These are phyloP conservation scores for Labeo catla DNA, from an alignment of 2,113 vertebrate genomes.

Conservation along the genomic window DNA sequence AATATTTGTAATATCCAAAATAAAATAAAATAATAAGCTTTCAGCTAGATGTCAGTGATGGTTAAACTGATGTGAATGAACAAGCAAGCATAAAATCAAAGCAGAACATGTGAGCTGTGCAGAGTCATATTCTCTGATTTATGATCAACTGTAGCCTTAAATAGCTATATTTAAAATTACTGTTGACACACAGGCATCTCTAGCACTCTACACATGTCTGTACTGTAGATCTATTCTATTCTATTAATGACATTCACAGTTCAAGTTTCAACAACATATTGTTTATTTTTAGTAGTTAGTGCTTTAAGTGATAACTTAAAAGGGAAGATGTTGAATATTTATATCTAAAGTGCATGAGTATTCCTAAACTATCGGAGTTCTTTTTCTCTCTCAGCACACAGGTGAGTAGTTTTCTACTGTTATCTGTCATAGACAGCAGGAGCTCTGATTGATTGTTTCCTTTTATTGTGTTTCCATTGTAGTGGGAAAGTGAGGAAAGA, in stretches of 20 bases:
- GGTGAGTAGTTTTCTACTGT: slow-evolving; percentile 45
- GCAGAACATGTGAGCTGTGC: neutral
- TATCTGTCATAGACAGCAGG: slow-evolving; percentile 45
- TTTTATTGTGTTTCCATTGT: slow-evolving; percentile 51
- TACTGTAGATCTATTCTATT: too few species aligned
- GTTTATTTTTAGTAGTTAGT: neutral
- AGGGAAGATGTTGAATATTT: neutral
- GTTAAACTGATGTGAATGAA: neutral
- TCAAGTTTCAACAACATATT: neutral
- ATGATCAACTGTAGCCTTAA: slow-evolving; percentile 9
- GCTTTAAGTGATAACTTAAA: neutral
- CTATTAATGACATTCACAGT: neutral
- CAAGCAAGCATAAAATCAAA: neutral
- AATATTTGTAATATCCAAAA: neutral
- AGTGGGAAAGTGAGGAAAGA: slow-evolving; percentile 60
- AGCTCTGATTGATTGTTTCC: slow-evolving; percentile 42
- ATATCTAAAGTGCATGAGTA: neutral
- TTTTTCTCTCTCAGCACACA: slow-evolving; percentile 27
- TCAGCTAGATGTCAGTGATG: neutral
- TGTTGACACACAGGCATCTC: slow-evolving; percentile 7
- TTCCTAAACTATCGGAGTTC: slow-evolving; percentile 2
- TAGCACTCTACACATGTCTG: neutral
- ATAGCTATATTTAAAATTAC: slow-evolving; percentile 32
- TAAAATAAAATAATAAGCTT: neutral
- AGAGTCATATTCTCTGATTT: slow-evolving; percentile 30